Conservation (phyloP, 2,113 vertebrate genomes). For the Macrotus californicus region DNA sequence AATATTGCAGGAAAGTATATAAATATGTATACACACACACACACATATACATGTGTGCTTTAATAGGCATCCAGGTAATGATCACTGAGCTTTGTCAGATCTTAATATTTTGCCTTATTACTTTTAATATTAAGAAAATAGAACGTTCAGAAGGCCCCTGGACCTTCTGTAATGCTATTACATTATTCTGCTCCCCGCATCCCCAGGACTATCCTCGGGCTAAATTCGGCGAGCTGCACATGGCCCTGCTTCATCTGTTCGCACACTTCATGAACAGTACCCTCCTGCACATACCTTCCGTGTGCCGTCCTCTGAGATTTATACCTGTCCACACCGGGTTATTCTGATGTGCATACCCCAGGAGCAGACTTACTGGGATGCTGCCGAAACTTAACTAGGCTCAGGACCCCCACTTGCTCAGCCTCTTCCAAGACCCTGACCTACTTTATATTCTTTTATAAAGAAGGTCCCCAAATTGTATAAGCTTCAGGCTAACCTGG, state of each 20-base stretch:
- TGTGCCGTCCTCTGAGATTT: not conserved
- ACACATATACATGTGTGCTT: not conserved
- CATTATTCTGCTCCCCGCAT: not conserved
- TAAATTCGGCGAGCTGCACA: not conserved
- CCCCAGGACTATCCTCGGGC: not conserved
- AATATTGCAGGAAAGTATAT: not conserved
- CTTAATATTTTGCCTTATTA: not conserved
- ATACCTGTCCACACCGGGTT: not conserved
- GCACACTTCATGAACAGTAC: not conserved
- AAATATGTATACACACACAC: not conserved
- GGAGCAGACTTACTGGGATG: not conserved
- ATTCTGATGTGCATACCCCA: not conserved
- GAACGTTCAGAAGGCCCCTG: not conserved
- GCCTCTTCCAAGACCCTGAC: not conserved
- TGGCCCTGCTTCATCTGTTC: not conserved
- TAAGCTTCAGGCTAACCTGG: not conserved
- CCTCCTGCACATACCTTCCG: not conserved
- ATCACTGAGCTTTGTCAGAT: not conserved
- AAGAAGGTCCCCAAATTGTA: not conserved
- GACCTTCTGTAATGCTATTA: not conserved
- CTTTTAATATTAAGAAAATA: not conserved
- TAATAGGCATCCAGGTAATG: not conserved
- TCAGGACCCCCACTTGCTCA: not conserved
- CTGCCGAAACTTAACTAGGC: not conserved
- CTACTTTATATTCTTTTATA: not conserved